Base-by-base conservation (phyloP, 2,113 vertebrate genomes). In the Nycticryphes semicollaris region DNA sequence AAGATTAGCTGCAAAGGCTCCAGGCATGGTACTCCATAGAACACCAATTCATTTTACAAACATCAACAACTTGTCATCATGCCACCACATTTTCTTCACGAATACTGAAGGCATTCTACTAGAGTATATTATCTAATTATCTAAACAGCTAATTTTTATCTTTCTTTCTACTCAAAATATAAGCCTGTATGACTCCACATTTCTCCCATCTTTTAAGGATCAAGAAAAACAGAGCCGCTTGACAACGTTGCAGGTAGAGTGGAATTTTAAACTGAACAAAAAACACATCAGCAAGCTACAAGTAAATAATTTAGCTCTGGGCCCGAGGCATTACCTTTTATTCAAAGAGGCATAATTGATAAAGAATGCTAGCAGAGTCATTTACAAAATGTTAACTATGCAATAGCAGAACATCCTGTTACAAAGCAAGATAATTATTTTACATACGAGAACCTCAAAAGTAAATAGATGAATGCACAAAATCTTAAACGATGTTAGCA, bases 401-500 rank as follows among this genome's bases (percentile, higher is more conserved):
- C 51, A 94, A 95, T 48, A 95, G 39, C 59, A 37, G 59, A 96
- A 95, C 95, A 92, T 88, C 76, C 92, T 92, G 85, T 93, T 97
- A 86, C 73, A 97, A 95, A 96, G 35, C 88, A 94, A 70, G 78
- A 91, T 92, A 87, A 96, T 96, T 97, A 96, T 97, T 97, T 98
- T 92, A 96, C 87, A 89, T 50, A 88, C 13, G 56, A 80, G 57
- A 83, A 87, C 81, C 94, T 97, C 80, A 96, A 96, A 96, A 94
- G 67, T 73, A 94, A 96, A 96, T 73, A 76, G 73, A 86, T 45
- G 94, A 95, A 95, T 43, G 47, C 62, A 68, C 43, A 86, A 47
- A 72, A 89, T 82, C 75, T 91, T 95, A 96, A 96, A 41, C 72
- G 31, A 35, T 45, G 51, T 89, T 95, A 94, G 63, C 21, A 94